Conservation (phyloP, 2,888 invertebrate genomes). For the Platypus cylindrus region DNA sequence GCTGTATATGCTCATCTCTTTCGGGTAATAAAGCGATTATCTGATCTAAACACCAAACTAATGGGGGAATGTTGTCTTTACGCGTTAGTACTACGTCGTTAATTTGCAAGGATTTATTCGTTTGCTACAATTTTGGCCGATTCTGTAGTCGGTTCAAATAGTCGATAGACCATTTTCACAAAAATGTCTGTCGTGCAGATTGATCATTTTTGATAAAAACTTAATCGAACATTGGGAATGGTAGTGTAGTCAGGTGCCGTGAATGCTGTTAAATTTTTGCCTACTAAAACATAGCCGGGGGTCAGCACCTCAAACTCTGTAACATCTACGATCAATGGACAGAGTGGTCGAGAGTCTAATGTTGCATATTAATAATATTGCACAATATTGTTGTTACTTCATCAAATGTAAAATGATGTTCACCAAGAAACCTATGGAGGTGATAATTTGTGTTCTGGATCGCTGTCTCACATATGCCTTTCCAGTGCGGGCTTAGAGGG, state of each 20-base stretch:
- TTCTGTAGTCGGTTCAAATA: conserved; percentile 5
- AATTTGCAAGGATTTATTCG: background rate
- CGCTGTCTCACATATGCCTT: conserved; percentile 26
- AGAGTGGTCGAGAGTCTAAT: conserved; percentile 24
- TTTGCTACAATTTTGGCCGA: conserved; percentile 2
- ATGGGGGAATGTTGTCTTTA: conserved; percentile 4
- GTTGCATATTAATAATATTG: conserved; percentile 24
- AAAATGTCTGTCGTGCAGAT: conserved; percentile 7
- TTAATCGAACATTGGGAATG: too few relatives aligned
- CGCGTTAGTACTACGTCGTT: conserved; percentile 1
- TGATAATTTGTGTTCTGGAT: conserved; percentile 24
- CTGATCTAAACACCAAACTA: conserved; percentile 8
- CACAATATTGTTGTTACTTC: conserved; percentile 22
- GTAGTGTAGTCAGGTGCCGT: too few relatives aligned
- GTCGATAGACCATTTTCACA: conserved; percentile 5
- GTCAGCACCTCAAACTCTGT: too few relatives aligned
- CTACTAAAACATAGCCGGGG: too few relatives aligned
- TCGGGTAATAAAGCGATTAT: conserved; percentile 2
- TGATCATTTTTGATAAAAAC: conserved; percentile 1
- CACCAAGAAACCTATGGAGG: conserved; percentile 19
- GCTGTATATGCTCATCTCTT: conserved; percentile 4
- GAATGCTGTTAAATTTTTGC: too few relatives aligned
- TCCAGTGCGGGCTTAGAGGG: too few relatives aligned
- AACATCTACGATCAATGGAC: too few relatives aligned
- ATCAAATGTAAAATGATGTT: conserved; percentile 20